Conservation (phyloP, 2,888 invertebrate species). For the Toxonevra muliebris region DNA sequence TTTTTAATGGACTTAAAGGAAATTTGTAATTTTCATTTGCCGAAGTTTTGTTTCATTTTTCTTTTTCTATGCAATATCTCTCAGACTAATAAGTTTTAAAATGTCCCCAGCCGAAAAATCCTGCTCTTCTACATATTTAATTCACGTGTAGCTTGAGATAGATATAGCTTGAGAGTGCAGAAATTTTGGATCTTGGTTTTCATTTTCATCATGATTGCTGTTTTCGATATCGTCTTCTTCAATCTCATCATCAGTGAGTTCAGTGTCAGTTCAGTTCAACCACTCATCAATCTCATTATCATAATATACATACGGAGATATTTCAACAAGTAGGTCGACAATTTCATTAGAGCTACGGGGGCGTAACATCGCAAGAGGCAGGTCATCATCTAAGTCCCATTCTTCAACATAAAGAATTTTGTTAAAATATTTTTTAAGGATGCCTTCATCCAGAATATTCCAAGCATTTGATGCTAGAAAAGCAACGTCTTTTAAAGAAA, state of each 20-base stretch:
- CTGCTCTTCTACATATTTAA: slow-evolving; percentile 5
- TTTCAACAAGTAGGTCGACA: slow-evolving; percentile 22
- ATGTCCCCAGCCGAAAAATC: slow-evolving; percentile 1
- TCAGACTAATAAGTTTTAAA: no score
- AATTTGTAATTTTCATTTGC: no score
- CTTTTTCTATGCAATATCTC: no score
- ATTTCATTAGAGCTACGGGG: slow-evolving; percentile 9
- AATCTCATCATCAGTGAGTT: slow-evolving; percentile 23
- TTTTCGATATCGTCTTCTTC: no score
- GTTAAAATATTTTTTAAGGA: slow-evolving; percentile 6
- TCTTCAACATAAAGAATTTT: slow-evolving; percentile 25
- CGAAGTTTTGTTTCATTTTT: no score
- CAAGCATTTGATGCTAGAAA: no score
- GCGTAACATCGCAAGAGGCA: no score
- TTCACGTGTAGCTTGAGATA: not conserved
- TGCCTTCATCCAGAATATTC: no score
- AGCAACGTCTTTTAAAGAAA: no score
- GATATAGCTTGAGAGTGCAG: not conserved
- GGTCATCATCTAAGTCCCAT: slow-evolving; percentile 8
- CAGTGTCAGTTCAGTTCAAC: slow-evolving; percentile 26
- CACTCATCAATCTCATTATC: slow-evolving; percentile 16
- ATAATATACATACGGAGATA: slow-evolving; percentile 20
- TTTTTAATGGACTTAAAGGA: no score
- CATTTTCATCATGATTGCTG: slow-evolving; percentile 1
- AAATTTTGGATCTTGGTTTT: not conserved